Evolutionary conservation across 2,113 vertebrate species (phyloP).

Genomic region (Vimba vimba): DNA sequence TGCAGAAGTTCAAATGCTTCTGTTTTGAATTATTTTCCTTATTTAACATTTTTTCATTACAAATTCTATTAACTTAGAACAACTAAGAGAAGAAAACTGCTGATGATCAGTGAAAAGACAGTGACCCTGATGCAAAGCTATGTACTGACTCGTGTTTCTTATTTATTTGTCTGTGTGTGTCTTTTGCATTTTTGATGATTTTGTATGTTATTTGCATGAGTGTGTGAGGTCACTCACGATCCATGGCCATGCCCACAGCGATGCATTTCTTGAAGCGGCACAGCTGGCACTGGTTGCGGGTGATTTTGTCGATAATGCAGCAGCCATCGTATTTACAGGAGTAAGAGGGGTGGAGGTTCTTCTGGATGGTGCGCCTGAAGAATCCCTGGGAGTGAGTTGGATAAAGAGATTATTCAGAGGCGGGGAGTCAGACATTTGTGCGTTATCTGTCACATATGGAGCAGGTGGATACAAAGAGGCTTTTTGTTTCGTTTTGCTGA

Average conservation of each 20-base stretch:
- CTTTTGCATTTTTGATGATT: not conserved
- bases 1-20: not conserved
- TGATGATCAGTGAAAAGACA: not conserved
- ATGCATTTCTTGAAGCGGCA: slow-evolving; percentile 98
- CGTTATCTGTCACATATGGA: not conserved
- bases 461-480: not conserved
- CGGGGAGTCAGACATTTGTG: not conserved
- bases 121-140: not conserved
- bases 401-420: not conserved
- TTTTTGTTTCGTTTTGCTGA: not conserved
- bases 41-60: not conserved
- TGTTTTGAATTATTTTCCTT: not conserved
- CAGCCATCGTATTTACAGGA: slow-evolving; percentile 91
- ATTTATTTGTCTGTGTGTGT: not conserved
- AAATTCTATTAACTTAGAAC: not conserved
- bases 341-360: slow-evolving; percentile 75
- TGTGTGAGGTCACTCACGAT: slow-evolving; percentile 71
- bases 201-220: slow-evolving; percentile 43
- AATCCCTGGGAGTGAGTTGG: slow-evolving; percentile 80
- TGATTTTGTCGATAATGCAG: slow-evolving; percentile 98
- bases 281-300: slow-evolving; percentile 97
- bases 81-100: not conserved
- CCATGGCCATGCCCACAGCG: slow-evolving; percentile 86
- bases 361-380: slow-evolving; percentile 97
- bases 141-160: not conserved